Base-by-base conservation (phyloP, 2,113 vertebrate species). In the Pavo muticus region DNA sequence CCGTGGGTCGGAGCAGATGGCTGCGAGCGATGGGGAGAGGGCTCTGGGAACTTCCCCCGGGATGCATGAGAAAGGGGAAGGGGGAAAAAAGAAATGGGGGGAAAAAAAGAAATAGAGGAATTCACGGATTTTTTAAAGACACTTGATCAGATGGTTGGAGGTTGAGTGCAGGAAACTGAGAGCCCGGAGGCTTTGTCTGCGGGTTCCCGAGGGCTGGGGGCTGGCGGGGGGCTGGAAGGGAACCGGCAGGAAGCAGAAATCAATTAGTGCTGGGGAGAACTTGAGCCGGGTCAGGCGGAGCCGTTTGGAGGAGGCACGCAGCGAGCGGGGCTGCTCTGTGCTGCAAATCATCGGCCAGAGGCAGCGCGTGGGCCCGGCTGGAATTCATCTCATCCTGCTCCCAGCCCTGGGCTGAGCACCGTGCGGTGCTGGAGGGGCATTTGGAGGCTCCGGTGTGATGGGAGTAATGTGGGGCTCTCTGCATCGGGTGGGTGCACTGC, bases 181-280 rank as follows among this genome's bases (percentile, higher is more conserved):
- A 96, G 74, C 80, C 50, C 42, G 39, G 82, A 54, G 69, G 91
- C 77, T 92, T 95, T 88, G 47, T 65, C 74, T 79, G 39, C 0
- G 5, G 73, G 82, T 89, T 93, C 68, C 75, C 79, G 93, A 82
- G 87, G 68, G 90, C 73, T 91, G 85, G 60, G 70, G 87, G 72
- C 63, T 84, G 35, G 88, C 76, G 12, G 77, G 76, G 87, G 80
- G 81, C 70, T 60, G 85, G 73, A 86, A 90, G 19, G 82, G 86
- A 90, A 47, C 37, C 2, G 86, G 65, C 82, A 69, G 93, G 54
- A 81, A 73, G 88, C 67, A 87, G 84, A 81, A 95, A 88, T 81
- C 91, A 76, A 87, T 96, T 95, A 88, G 93, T 84, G 81, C 94
- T 91, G 91, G 84, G 61, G 92, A 75, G 93, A 91, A 95, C 93